Base-by-base conservation (phyloP, 2,113 vertebrate species). In the Coturnix japonica region DNA sequence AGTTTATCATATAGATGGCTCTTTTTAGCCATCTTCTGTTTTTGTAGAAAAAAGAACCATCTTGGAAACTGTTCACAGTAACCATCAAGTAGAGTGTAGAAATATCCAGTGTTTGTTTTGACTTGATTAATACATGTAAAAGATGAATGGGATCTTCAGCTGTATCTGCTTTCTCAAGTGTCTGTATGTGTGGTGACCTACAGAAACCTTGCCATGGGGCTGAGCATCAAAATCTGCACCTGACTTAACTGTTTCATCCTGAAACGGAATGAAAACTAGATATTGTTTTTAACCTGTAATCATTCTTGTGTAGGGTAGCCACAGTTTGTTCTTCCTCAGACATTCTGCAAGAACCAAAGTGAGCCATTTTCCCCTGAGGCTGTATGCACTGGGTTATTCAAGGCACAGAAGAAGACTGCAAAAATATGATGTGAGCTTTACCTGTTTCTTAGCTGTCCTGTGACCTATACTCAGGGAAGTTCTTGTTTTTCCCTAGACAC, bases 401-500 rank as follows among this genome's bases (percentile, higher is more conserved):
- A 59, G n/a, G 70, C 18, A 35, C 47, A 5, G 18, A 57, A 8
- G 13, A 72, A 64, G 57, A 44, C 1, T 31, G 7, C 23, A 81
- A 44, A 90, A 78, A 47, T 39, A 23, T 70, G 44, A 33, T 0
- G 0, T 53, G 26, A 59, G 33, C 25, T 41, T 76, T 23, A 22
- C 28, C 57, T 66, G 13, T 80, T 89, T 81, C 25, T 23, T 53
- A 7, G 0, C 44, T 87, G 47, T 72, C 49, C 51, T 74, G 11
- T 80, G 51, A 73, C 69, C 53, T 85, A 41, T 12, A 30, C 59
- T 82, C 28, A 46, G 49, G 67, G 37, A 88, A 67, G 31, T 54
- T 41, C 89, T 91, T 89, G 47, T 44, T 89, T 94, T 89, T 25
- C 81, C n/a, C 37, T 64, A 77, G 60, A n/a, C 26, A 20, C 21